Conservation (phyloP, 2,113 vertebrate species). For the Antigone vipio region DNA sequence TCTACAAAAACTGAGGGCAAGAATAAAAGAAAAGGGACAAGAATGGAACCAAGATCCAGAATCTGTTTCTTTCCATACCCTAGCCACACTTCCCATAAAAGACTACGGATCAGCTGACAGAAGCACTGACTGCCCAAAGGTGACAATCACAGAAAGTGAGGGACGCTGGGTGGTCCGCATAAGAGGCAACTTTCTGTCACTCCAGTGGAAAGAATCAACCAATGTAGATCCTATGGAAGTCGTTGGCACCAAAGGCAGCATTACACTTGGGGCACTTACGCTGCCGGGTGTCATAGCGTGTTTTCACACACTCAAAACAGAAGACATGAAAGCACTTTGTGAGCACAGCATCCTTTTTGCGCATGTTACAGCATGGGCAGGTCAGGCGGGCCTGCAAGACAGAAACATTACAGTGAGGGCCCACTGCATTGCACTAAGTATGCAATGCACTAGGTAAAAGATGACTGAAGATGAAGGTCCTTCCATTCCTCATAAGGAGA, state of each 20-base stretch:
- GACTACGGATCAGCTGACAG: background rate
- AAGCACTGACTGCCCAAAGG: background rate
- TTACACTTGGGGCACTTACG: constrained; percentile 98
- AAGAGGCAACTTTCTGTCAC: background rate
- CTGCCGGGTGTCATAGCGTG: constrained; percentile 93
- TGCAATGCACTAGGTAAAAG: background rate
- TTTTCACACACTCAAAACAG: constrained; percentile 97
- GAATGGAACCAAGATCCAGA: background rate
- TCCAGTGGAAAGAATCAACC: constrained; percentile 71
- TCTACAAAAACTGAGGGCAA: background rate
- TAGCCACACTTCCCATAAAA: background rate
- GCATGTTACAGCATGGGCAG: constrained; percentile 95
- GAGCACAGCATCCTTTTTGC: constrained; percentile 93
- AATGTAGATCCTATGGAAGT: constrained; percentile 97
- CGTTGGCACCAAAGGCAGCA: constrained; percentile 93
- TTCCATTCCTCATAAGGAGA: background rate
- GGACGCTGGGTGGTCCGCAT: background rate
- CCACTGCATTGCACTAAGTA: background rate
- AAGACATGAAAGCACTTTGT: constrained; percentile 98
- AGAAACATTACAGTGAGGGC: background rate
- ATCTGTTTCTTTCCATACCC: background rate
- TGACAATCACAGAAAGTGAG: background rate
- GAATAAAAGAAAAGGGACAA: background rate
- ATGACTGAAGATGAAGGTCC: background rate
- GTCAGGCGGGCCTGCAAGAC: constrained; percentile 86